Percentiles rank a stretch among this genome's conserved stretches.
Evolutionary conservation across 2,888 invertebrate species (phyloP).

Genomic region (Drosophila cognata): DNA sequence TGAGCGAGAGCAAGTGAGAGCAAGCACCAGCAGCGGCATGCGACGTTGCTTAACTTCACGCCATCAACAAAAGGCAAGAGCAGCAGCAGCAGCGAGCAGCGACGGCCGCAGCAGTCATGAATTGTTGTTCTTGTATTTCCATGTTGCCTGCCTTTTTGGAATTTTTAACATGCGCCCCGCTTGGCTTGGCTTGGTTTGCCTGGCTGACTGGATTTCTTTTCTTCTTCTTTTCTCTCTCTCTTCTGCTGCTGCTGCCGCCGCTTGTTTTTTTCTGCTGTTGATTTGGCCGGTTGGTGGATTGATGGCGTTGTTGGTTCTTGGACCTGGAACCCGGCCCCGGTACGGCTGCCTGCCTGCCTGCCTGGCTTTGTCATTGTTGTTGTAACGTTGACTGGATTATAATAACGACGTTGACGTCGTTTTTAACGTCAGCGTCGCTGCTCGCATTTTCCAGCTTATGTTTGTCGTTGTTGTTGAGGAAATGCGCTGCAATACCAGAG

Average conservation of each 20-base stretch:
- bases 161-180: conserved; percentile 76
- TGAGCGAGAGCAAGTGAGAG: conserved; percentile 22
- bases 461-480: conserved; percentile 56
- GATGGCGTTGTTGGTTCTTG: conserved; percentile 64
- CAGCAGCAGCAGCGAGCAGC: conserved; percentile 34
- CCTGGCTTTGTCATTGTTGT: conserved; percentile 9
- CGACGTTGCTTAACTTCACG: conserved; percentile 23
- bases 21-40: conserved; percentile 12
- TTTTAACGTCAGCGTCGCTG: conserved; percentile 48
- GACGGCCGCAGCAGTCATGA: conserved; percentile 57
- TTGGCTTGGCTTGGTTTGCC: conserved; percentile 54
- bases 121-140: conserved; percentile 79
- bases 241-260: not conserved
- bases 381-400: conserved; percentile 74
- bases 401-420: conserved; percentile 53
- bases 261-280: conserved; percentile 16
- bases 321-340: conserved; percentile 48
- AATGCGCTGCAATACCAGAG: conserved; percentile 57
- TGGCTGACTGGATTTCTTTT: conserved; percentile 43
- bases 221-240: conserved; percentile 8
- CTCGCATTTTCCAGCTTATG: conserved; percentile 72
- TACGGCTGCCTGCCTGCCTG: conserved; percentile 34
- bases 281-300: conserved; percentile 64
- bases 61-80: conserved; percentile 53
- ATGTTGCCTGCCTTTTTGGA: conserved; percentile 68